Base-by-base conservation (phyloP, 2,797 vertebrate genomes). In the Cephalopachus bancanus region DNA sequence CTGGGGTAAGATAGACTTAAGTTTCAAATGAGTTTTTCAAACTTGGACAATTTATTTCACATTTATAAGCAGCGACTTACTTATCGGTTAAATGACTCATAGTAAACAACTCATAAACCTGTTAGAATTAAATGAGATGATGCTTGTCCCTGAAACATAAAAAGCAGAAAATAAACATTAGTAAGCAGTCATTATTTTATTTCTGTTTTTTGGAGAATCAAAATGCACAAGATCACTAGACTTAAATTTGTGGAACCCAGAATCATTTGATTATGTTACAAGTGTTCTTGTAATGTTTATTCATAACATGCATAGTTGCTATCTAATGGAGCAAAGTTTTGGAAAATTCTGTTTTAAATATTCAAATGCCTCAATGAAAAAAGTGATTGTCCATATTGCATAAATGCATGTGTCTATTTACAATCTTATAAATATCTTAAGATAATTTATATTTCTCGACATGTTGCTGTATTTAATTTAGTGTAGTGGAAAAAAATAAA, bases 291-390 rank as follows among this genome's bases (percentile, higher is more conserved):
- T n/a, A 51, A 59, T 81, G 71, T 83, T 84, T 79, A 49, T 71
- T 65, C 60, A n/a, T 53, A 49, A 5, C 3, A 16, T 55, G 3
- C 0, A 30, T 51, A 93, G 33, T 75, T 83, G n/a, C 53, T 74
- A 79, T 57, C 2, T 89, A 80, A 64, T 57, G 20, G 53, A 91
- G 4, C 3, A 67, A 1, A 71, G 44, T 69, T 71, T 89, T 60
- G 4, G 10, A 91, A 97, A 85, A 37, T 91, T n/a, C 2, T 24
- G 0, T 79, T 86, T 15, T 83, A 89, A 80, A 74, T 28, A 55
- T 89, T 89, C 51, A 94, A 55, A 64, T 91, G 4, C 91, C 30
- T 75, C 30, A 59, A 37, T 76, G 53, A 88, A 83, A 93, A 87
- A 59, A n/a, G 19, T 55, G 15, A 83, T 49, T 59, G 3, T 9